phyloP scores from a whole-genome alignment of 1,140 invertebrate species.

The Bradysia coprophila region DNA sequence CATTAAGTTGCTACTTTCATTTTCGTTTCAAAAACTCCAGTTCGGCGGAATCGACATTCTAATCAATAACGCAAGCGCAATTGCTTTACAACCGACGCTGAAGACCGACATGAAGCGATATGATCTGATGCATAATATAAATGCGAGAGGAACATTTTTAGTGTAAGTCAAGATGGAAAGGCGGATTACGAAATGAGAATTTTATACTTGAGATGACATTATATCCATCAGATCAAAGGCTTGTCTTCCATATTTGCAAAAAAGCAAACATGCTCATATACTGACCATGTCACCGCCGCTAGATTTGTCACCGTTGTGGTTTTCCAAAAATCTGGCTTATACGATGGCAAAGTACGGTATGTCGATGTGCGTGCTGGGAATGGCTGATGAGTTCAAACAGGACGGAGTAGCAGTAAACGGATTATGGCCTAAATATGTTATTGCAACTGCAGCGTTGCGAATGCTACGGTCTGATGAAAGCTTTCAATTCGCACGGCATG shows the following conservation, averaged over 20 bases:
- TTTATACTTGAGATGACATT: not conserved
- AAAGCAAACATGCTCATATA: conserved; percentile 78
- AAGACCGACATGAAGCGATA: conserved; percentile 84
- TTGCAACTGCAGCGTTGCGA: conserved; percentile 85
- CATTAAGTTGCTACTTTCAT: not conserved
- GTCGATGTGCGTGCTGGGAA: conserved; percentile 91
- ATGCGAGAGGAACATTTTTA: conserved; percentile 74
- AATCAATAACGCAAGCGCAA: conserved; percentile 89
- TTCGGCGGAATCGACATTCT: conserved; percentile 91
- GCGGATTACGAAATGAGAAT: not conserved
- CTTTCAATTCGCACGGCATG: conserved; percentile 40
- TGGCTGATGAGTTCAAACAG: conserved; percentile 73
- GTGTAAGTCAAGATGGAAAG: no score
- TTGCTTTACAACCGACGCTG: conserved; percentile 65
- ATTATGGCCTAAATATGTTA: conserved; percentile 84
- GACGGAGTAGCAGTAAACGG: conserved; percentile 83
- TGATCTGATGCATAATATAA: conserved; percentile 78
- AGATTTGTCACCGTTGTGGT: conserved; percentile 75
- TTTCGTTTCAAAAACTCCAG: conserved; percentile 1
- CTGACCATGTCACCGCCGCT: conserved; percentile 85
- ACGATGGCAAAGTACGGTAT: conserved; percentile 96
- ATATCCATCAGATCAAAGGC: conserved; percentile 36
- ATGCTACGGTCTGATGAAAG: conserved; percentile 60
- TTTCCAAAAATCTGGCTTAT: conserved; percentile 78
- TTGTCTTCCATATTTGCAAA: conserved; percentile 71